Evolutionary conservation across 2,888 invertebrate species (phyloP), one percentile per base, ranked within the genome.

Genomic region (Apodemia mormo): DNA sequence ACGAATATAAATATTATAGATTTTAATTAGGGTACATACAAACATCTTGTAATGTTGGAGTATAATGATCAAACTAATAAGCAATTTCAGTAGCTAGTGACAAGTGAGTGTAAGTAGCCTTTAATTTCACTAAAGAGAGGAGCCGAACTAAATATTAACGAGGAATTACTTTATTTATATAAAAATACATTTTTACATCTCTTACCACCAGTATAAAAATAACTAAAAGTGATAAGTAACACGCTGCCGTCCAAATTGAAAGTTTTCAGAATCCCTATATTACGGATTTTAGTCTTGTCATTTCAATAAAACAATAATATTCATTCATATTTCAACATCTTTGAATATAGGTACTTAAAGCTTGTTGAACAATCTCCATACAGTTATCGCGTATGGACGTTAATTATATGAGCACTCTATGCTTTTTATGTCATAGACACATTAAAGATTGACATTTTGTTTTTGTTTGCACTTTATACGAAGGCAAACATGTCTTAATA

Each of bases 11-110:
- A 89, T 92, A 88, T 91, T 86, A 92, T 92, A 92, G 88, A 91
- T 92, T 93, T 93, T 92, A 92, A 91, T 92, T 90, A 91, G 87
- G 90, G 90, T 93, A 92, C 90, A 92, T 92, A 93, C 92, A 93
- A 93, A 92, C 90, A 90, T 88, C 90, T 90, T 90, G 90, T 91
- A 91, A 90, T 90, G 89, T 87, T 87, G 90, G 88, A 92, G 87
- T 89, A 91, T 90, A 91, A 87, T 92, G 88, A 89, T 86, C 86
- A 88, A 92, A 92, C 90, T 92, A 91, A 90, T 87, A 92, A 92
- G 92, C 92, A 91, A 86, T 90, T 84, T 86, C 84, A 88, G 85
- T 88, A 88, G 88, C 91, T 85, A 88, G 89, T 89, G 88, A 87
- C 85, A 84, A 82, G 85, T 82, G 76, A 79, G 84, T 86, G 82